Base-by-base conservation (phyloP, 2,888 invertebrate genomes). In the Pharmacophagus antenor region DNA sequence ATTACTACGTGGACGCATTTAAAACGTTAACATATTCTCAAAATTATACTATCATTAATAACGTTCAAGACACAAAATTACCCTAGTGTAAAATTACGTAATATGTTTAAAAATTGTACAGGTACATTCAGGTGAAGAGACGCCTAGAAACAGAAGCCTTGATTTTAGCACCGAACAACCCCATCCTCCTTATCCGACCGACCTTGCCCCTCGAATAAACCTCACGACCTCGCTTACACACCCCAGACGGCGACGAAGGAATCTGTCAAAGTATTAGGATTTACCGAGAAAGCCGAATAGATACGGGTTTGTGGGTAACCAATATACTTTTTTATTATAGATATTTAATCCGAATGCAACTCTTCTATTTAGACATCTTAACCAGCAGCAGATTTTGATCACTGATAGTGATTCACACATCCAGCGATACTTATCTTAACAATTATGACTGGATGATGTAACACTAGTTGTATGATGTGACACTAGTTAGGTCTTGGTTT, bases 131-230 rank as follows among this genome's bases (percentile, higher is more conserved):
- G 6, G 27, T 27, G 27, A 7, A 27, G 4, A 42, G 17, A 17
- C 4, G 7, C 17, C 8, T 17, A 42, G 42, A 42, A 6, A 42
- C 42, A 17, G 22, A 54, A 37, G 41, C 48, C 53, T 58, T 23
- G 42, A 41, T 27, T 27, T 47, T 22, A 7, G 8, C 47, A 55
- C 42, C 48, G 23, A 22, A 25, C 53, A 10, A 7, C 42, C 59
- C 44, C 54, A 44, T 49, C 44, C 49, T 18, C 53, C 47, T n/a
- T 20, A 31, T 27, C 18, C 17, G 25, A 5, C 42, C 55, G 59
- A 60, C 59, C 59, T 60, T 60, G 59, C 31, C 17, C 55, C 44
- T 15, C 49, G 44, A 37, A 58, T 56, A 48, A 8, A 46, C 49
- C 54, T 49, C 44, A 52, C 59, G 41, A 49, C 52, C 21, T n/a